phyloP scores from a whole-genome alignment of 2,797 vertebrate species.

The Coregonus suidteri region DNA sequence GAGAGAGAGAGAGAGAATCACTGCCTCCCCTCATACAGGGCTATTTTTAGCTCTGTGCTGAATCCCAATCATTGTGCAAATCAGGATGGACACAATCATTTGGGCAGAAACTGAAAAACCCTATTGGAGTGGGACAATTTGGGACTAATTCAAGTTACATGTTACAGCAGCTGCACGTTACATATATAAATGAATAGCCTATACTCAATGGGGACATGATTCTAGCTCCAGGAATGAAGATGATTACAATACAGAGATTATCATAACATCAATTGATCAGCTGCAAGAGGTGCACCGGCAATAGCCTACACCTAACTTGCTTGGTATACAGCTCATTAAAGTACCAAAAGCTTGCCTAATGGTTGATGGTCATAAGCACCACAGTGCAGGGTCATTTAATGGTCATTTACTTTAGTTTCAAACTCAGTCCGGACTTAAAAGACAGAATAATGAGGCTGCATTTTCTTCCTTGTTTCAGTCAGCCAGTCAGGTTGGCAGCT shows the following conservation, averaged over 20 bases:
- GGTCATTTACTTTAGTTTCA: background rate
- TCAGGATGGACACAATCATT: conserved; percentile 2
- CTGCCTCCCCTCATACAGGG: background rate
- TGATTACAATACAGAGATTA: background rate
- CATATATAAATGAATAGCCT: background rate
- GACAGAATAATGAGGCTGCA: background rate
- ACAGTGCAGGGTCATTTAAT: background rate
- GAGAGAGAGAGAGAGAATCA: background rate
- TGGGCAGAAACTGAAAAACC: conserved; percentile 8
- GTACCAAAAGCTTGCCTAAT: background rate
- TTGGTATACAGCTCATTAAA: background rate
- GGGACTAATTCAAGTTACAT: background rate
- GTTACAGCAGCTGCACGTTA: too few species aligned
- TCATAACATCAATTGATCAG: background rate
- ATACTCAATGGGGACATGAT: background rate
- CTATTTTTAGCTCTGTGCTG: conserved; percentile 4
- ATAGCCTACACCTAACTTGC: background rate
- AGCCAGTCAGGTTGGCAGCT: background rate
- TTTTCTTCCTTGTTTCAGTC: background rate
- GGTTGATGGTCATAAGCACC: background rate
- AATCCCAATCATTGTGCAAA: conserved; percentile 11
- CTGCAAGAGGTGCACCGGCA: background rate
- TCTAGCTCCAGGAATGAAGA: background rate
- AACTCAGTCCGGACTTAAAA: background rate
- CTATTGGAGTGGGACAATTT: background rate